Percentiles rank a stretch among this genome's conserved stretches.
Evolutionary conservation across 2,797 vertebrate species (phyloP).

Genomic region (Scyliorhinus canicula): DNA sequence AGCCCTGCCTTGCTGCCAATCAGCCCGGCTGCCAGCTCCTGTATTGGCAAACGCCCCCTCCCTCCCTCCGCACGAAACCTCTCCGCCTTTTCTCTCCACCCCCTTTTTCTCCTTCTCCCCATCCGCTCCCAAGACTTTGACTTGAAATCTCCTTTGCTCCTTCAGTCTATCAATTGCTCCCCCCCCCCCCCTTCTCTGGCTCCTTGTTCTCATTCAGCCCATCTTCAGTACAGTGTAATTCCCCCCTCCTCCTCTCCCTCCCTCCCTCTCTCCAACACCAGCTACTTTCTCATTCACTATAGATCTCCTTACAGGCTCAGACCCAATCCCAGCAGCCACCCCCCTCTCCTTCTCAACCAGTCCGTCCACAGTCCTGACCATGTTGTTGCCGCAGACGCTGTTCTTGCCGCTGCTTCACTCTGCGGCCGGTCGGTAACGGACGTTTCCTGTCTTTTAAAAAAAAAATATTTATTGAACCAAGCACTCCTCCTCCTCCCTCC

Average conservation of each 20-base stretch:
- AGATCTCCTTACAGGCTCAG: not conserved
- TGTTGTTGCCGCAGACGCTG: not conserved
- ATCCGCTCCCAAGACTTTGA: not conserved
- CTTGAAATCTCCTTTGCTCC: not conserved
- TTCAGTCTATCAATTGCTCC: not conserved
- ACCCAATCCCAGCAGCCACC: not conserved
- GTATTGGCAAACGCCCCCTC: not conserved
- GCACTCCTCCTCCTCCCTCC: too few relatives aligned
- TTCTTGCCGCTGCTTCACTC: not conserved
- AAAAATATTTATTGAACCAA: not conserved
- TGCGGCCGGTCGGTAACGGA: not conserved
- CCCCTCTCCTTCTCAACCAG: not conserved
- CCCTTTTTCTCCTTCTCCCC: not conserved
- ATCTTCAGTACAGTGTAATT: not conserved
- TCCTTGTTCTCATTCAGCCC: not conserved
- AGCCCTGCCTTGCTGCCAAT: not conserved
- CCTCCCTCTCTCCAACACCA: not conserved
- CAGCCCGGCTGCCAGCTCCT: not conserved
- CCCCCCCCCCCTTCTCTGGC: not conserved
- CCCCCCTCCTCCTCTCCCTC: slow-evolving; percentile 11
- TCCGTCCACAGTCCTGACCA: not conserved
- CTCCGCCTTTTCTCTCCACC: not conserved
- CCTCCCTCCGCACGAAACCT: not conserved
- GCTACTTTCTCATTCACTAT: slow-evolving; percentile 30
- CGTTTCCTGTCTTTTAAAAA: not conserved